Conservation (phyloP, 2,113 vertebrate genomes). For the Smithornis capensis region DNA sequence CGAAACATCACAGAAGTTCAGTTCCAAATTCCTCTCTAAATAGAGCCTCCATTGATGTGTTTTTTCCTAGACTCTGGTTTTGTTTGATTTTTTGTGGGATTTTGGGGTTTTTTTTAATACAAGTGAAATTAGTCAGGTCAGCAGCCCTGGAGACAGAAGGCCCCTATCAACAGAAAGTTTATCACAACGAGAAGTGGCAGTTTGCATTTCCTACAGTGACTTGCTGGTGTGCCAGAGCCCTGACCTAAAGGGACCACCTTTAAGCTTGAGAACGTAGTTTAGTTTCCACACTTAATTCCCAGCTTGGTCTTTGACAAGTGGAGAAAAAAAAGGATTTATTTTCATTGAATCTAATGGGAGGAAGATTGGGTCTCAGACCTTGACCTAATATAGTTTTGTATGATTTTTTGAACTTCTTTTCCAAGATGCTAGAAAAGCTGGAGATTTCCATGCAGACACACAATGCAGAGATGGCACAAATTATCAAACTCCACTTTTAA, state of each 20-base stretch:
- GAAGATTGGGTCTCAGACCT: background rate
- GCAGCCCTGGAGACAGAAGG: conserved; percentile 13
- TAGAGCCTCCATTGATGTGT: conserved; percentile 38
- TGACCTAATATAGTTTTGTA: conserved; percentile 22
- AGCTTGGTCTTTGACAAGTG: background rate
- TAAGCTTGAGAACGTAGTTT: background rate
- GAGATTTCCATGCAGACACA: background rate
- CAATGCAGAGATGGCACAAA: background rate
- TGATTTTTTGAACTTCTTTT: background rate
- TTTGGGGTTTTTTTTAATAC: background rate
- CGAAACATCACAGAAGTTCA: conserved; percentile 54
- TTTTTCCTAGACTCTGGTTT: conserved; percentile 48
- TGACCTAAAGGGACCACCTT: conserved; percentile 14
- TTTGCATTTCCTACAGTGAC: conserved; percentile 16
- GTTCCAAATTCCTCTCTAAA: conserved; percentile 59
- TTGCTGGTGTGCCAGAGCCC: conserved; percentile 7
- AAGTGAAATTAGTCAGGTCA: conserved; percentile 24
- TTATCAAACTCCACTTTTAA: background rate
- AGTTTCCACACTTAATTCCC: conserved; percentile 9
- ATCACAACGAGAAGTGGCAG: background rate
- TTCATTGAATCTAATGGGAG: conserved; percentile 34
- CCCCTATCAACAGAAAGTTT: background rate
- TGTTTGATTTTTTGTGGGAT: conserved; percentile 37
- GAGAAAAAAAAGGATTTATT: conserved; percentile 59
- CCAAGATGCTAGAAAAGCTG: background rate